A percentile compares a stretch with the other conserved stretches of the same genome.
phyloP scores from a whole-genome alignment of 2,113 vertebrate genomes.

The Ploceus nigricollis region DNA sequence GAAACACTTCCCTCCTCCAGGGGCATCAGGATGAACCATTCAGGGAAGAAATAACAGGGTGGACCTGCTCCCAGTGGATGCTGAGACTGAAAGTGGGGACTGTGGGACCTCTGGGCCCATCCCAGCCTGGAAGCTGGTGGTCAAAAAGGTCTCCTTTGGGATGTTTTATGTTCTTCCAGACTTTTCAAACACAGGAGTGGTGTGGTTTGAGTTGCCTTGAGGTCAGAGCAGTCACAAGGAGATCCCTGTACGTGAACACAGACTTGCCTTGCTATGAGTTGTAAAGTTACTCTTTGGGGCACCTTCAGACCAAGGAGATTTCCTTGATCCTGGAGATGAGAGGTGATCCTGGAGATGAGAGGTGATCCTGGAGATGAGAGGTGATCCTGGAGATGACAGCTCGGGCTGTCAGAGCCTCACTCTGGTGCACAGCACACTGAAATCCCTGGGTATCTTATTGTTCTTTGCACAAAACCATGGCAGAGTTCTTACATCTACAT shows the following conservation, averaged over 20 bases:
- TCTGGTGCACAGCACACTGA: fast-evolving
- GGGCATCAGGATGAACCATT: not conserved
- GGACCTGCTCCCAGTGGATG: not conserved
- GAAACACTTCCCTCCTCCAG: not conserved
- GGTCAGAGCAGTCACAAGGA: not conserved
- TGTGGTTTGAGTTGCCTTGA: not conserved
- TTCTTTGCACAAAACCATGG: fast-evolving
- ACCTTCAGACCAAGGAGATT: too few relatives aligned
- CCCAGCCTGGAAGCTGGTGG: not conserved
- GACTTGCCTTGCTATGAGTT: fast-evolving
- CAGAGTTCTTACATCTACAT: fast-evolving
- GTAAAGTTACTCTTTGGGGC: fast-evolving
- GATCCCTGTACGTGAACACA: fast-evolving
- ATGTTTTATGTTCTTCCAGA: not conserved
- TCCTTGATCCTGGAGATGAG: fast-evolving
- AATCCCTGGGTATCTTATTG: fast-evolving
- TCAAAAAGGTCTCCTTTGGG: not conserved
- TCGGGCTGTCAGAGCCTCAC: fast-evolving
- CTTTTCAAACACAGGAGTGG: not conserved
- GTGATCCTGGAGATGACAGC: not conserved
- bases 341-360: not conserved
- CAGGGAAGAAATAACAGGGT: fast-evolving
- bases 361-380: fast-evolving
- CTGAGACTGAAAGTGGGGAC: not conserved
- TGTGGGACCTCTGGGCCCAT: not conserved